Evolutionary conservation across 1,140 invertebrate genomes (phyloP).

Genomic region (Lepidotrigona ventralis): DNA sequence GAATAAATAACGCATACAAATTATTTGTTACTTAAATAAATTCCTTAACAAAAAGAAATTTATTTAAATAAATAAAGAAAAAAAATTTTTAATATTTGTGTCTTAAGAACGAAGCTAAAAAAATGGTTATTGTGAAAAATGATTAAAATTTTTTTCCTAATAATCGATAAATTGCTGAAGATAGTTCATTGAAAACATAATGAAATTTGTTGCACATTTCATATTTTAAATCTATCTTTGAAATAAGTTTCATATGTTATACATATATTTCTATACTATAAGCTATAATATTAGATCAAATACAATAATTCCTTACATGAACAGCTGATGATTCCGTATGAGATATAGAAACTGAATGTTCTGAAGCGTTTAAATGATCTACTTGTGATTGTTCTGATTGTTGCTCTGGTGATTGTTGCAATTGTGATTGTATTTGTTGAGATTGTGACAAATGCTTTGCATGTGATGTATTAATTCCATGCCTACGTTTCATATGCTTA

Average conservation of each 20-base stretch:
- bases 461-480: slow-evolving; percentile 82
- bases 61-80: no score
- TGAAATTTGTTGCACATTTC: not conserved
- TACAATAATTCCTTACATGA: slow-evolving; percentile 64
- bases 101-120: not conserved
- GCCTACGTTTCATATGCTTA: slow-evolving; percentile 87
- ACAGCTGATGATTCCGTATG: slow-evolving; percentile 66
- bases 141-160: not conserved
- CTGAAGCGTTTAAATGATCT: slow-evolving; percentile 39
- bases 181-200: not conserved
- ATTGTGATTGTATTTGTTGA: slow-evolving; percentile 60
- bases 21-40: not conserved
- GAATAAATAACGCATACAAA: not conserved
- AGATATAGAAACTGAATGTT: slow-evolving; percentile 57
- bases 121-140: not conserved
- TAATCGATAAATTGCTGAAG: not conserved
- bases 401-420: slow-evolving; percentile 62
- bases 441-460: slow-evolving; percentile 71
- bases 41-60: no score
- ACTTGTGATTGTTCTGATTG: slow-evolving; percentile 58
- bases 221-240: not conserved
- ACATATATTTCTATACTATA: not conserved
- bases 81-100: slow-evolving; percentile 36
- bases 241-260: not conserved
- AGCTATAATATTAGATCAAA: slow-evolving; percentile 19